Conservation (phyloP, 2,797 vertebrate genomes). For the Sternarchorhynchus goeldii region DNA sequence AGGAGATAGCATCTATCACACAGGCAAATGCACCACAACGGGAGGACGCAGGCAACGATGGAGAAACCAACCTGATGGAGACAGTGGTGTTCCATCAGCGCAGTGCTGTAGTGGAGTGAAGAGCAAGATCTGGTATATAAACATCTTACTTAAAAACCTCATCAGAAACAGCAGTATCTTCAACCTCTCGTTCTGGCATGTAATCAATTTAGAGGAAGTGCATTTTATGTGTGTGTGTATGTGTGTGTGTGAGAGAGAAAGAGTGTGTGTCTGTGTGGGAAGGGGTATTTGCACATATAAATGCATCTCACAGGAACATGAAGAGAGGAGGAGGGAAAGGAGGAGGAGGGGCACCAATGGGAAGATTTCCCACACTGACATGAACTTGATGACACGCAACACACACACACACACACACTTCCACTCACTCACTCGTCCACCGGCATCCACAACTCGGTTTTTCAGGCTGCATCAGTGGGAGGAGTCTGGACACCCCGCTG, state of each 20-base stretch:
- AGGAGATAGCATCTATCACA: background rate
- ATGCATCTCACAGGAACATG: background rate
- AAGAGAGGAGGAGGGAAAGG: slow-evolving; percentile 8
- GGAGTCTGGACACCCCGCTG: too few relatives aligned
- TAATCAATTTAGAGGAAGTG: slow-evolving; percentile 4
- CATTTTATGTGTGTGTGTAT: background rate
- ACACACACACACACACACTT: slow-evolving; percentile 8
- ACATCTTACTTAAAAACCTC: background rate
- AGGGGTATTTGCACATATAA: background rate
- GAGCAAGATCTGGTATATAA: too few relatives aligned
- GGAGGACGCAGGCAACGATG: background rate
- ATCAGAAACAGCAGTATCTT: background rate
- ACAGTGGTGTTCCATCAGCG: background rate
- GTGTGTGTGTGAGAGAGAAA: background rate
- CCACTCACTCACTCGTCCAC: slow-evolving; percentile 16
- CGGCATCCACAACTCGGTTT: background rate
- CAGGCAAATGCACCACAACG: background rate
- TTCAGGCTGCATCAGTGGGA: background rate
- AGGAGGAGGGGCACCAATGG: background rate
- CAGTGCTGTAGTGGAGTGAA: too few relatives aligned
- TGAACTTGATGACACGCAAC: slow-evolving; percentile 31
- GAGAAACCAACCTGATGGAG: background rate
- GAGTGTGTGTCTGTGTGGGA: background rate
- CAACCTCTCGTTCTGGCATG: background rate
- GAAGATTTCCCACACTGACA: slow-evolving; percentile 48